These are phyloP conservation scores for Cyphomyrus discorhynchus DNA, from an alignment of 2,113 vertebrate species.

Conservation along the genomic window DNA sequence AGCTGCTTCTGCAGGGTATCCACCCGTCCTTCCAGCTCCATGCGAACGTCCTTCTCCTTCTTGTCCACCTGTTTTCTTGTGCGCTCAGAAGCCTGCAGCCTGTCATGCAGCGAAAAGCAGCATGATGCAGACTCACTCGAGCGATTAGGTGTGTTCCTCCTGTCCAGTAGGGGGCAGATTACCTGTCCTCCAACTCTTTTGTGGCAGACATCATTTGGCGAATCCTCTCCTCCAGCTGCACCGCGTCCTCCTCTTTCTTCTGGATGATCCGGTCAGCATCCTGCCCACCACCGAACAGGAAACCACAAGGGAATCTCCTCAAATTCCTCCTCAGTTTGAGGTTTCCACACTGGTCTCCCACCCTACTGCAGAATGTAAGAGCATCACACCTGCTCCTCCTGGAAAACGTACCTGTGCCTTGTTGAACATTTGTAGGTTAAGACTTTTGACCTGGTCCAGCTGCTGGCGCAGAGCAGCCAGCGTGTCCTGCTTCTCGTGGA, in stretches of 20 bases:
- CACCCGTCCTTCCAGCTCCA: constrained; percentile 68
- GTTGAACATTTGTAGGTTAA: constrained; percentile 95
- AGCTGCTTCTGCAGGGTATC: constrained; percentile 70
- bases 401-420: constrained; percentile 75
- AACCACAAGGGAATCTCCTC: neutral
- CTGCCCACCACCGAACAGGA: constrained; percentile 45
- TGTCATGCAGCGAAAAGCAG: constrained; percentile 32
- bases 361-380: neutral
- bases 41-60: constrained; percentile 66
- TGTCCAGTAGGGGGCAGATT: constrained; percentile 15
- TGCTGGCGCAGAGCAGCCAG: constrained; percentile 82
- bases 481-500: constrained; percentile 90
- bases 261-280: constrained; percentile 69
- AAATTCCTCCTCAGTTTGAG: neutral
- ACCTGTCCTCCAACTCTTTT: constrained; percentile 84
- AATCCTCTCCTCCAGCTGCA: constrained; percentile 74
- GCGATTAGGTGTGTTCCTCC: neutral
- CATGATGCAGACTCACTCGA: neutral
- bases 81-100: constrained; percentile 72
- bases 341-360: neutral
- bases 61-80: constrained; percentile 66
- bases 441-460: constrained; percentile 89
- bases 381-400: neutral
- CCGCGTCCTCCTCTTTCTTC: constrained; percentile 73
- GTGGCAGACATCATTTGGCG: constrained; percentile 72